These are phyloP conservation scores for Mystacides longicornis DNA, from an alignment of 2,888 invertebrate genomes.

Conservation along the genomic window DNA sequence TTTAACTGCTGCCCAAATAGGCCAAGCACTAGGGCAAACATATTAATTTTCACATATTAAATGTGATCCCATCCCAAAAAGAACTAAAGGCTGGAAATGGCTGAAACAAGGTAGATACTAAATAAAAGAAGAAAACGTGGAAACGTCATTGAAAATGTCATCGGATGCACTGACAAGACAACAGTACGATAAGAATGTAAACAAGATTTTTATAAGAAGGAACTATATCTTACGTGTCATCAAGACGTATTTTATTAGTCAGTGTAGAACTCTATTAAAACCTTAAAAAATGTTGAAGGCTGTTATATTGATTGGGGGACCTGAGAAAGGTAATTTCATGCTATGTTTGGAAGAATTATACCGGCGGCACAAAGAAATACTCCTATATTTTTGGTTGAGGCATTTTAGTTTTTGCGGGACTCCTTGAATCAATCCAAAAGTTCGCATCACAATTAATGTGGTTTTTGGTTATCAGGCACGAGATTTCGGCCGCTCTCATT, in stretches of 20 bases:
- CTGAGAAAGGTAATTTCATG: constrained; percentile 72
- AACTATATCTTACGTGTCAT: not conserved
- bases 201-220: constrained; percentile 8
- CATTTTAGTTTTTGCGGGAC: not conserved
- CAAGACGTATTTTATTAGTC: not conserved
- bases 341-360: no score
- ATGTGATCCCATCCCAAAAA: no score
- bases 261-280: not conserved
- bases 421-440: no score
- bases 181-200: constrained; percentile 10
- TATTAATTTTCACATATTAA: no score
- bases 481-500: constrained; percentile 93
- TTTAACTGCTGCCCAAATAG: no score
- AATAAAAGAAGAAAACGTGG: no score
- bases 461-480: constrained; percentile 61
- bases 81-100: no score
- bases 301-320: constrained; percentile 88
- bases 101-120: no score
- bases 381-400: no score
- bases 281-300: constrained; percentile 61
- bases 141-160: not conserved
- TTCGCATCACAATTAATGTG: constrained; percentile 2
- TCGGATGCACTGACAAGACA: not conserved
- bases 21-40: no score
- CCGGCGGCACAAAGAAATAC: no score